Evolutionary conservation across 2,888 invertebrate genomes (phyloP).

Genomic region (Macrophya alboannulata): DNA sequence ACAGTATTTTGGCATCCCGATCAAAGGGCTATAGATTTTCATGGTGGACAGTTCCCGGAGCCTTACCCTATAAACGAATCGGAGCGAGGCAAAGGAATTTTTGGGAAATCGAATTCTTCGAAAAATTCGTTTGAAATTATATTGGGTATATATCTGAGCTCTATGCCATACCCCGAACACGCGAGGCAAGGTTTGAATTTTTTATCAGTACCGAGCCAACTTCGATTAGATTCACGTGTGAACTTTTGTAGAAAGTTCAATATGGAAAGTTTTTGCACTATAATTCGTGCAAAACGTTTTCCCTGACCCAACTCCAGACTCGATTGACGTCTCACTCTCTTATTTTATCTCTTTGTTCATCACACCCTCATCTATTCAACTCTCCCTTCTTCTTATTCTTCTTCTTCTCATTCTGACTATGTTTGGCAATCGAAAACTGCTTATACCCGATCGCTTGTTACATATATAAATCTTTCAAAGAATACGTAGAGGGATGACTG

Average conservation of each 20-base stretch:
- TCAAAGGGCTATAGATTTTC: slow-evolving; percentile 37
- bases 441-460: slow-evolving; percentile 3
- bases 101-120: slow-evolving; percentile 9
- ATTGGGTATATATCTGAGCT: slow-evolving; percentile 35
- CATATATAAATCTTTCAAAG: slow-evolving; percentile 28
- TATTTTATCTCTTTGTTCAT: not conserved
- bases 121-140: slow-evolving; percentile 36
- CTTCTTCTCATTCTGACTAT: not conserved
- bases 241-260: slow-evolving; percentile 40
- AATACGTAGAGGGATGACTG: not conserved
- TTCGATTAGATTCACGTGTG: slow-evolving; percentile 49
- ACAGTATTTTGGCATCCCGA: not conserved
- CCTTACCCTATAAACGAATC: slow-evolving; percentile 6
- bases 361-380: not conserved
- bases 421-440: slow-evolving; percentile 27
- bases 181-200: slow-evolving; percentile 21
- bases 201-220: slow-evolving; percentile 45
- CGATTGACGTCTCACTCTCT: slow-evolving; percentile 33
- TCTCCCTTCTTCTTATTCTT: not conserved
- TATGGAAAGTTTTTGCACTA: slow-evolving; percentile 40
- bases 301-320: not conserved
- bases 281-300: slow-evolving; percentile 49
- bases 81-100: slow-evolving; percentile 23
- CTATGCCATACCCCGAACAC: not conserved
- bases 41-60: slow-evolving; percentile 24